Conservation (phyloP, 2,797 vertebrate species). For the Galagoides demidoff region DNA sequence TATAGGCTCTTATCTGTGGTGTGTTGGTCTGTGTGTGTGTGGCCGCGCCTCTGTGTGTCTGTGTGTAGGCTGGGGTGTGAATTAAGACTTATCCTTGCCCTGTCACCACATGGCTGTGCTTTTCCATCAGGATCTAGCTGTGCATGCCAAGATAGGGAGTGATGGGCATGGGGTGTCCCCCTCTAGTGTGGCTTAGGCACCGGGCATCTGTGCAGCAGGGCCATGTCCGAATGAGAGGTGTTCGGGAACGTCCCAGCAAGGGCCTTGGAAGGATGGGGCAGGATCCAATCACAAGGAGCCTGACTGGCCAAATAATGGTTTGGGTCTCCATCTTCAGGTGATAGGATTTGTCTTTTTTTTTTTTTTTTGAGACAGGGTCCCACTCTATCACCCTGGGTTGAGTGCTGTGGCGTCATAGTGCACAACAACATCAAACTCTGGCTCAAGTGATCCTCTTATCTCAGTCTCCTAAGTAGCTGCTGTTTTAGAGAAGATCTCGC, state of each 20-base stretch:
- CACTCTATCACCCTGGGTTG: no score
- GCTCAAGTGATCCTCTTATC: no score
- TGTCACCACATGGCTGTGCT: background rate
- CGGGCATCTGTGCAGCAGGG: background rate
- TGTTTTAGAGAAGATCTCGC: no score
- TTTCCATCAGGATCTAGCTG: background rate
- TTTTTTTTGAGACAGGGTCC: no score
- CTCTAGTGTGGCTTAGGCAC: background rate
- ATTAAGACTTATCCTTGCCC: rapidly evolving
- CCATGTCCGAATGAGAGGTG: background rate
- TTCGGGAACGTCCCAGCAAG: background rate
- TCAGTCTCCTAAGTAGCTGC: no score
- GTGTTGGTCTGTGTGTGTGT: background rate
- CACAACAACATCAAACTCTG: no score
- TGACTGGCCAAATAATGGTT: background rate
- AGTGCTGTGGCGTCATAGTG: no score
- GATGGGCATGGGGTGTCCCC: background rate
- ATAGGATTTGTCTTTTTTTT: no score
- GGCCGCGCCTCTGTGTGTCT: rapidly evolving
- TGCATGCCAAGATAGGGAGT: background rate
- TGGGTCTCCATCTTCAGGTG: background rate
- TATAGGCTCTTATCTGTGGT: background rate
- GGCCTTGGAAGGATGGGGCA: background rate
- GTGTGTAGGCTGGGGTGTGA: rapidly evolving
- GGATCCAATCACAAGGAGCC: background rate